Base-by-base conservation (phyloP, 2,113 vertebrate species). In the Neotragus pygmaeus region DNA sequence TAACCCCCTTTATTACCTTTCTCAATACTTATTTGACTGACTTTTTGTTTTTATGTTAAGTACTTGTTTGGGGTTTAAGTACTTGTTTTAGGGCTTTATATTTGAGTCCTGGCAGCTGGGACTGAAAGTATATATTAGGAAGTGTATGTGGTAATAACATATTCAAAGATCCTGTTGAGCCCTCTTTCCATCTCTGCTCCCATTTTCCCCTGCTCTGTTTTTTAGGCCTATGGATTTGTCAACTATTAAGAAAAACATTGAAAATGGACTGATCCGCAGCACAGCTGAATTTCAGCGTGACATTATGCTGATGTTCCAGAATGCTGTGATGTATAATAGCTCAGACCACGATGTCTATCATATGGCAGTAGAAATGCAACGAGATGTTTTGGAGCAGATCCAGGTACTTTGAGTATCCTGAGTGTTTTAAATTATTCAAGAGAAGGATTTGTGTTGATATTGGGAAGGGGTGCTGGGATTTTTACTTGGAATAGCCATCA, bases 221-320 rank as follows among this genome's bases (percentile, higher is more conserved):
- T 93, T 25, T 95, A 99, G 99, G 94, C 99, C 99, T 57, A 99
- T 99, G 99, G 99, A 99, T 98, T 99, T 99, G 88, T 99, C 99
- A 8, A 99, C 99, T 93, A 99, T 99, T 97, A 99, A 99, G 98
- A 99, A 99, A 98, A 99, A 99, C 98, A 99, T 99, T 23, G 99
- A 99, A 99, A 99, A 99, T 1, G 99, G 99, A 12, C 99, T 99
- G 97, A 99, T 99, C 97, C 99, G 99, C 60, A 99, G 99, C 28
- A 99, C 99, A 7, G 99, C 99, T 0, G 99, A 99, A 98, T 99
- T 99, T 99, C 99, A 99, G 98, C 99, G 99, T 28, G 99, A 99
- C 97, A 99, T 99, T 98, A 99, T 99, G 99, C 99, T 99, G 96
- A 99, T 99, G 99, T 99, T 99, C 98, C 99, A 99, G 98, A 99